phyloP scores from a whole-genome alignment of 2,113 vertebrate genomes.

The Nyctibius bracteatus region DNA sequence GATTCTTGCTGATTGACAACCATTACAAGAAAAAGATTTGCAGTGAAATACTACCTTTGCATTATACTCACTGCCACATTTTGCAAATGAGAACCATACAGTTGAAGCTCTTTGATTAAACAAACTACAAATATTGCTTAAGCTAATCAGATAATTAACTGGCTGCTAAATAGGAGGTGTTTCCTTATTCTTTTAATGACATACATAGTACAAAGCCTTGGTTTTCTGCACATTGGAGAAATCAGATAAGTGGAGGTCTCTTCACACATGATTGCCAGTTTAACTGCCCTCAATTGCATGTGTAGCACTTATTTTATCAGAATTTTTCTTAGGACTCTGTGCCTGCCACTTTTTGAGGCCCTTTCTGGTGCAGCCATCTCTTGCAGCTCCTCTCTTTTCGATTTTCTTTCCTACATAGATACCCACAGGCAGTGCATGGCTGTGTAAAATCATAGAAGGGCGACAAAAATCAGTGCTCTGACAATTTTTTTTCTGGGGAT shows the following conservation, averaged over 20 bases:
- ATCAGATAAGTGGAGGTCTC: not conserved
- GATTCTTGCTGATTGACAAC: not conserved
- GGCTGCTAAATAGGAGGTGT: not conserved
- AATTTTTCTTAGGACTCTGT: not conserved
- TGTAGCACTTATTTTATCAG: not conserved
- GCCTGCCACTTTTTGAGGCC: not conserved
- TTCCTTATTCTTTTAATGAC: not conserved
- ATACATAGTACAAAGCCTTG: not conserved
- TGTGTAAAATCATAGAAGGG: not conserved
- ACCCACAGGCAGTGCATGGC: accelerated
- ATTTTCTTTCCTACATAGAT: not conserved
- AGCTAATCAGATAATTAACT: not conserved
- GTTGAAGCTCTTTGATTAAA: not conserved
- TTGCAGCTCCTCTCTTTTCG: not conserved
- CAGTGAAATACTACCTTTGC: not conserved
- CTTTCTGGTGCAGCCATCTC: not conserved
- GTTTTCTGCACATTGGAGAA: not conserved
- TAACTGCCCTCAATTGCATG: not conserved
- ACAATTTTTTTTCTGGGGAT: not conserved
- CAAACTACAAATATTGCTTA: not conserved
- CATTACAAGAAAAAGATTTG: not conserved
- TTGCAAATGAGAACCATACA: not conserved
- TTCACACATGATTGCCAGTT: not conserved
- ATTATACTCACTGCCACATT: not conserved
- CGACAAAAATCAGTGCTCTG: not conserved